These are phyloP conservation scores for Stegastes partitus DNA, from an alignment of 2,113 vertebrate species.

Conservation along the genomic window DNA sequence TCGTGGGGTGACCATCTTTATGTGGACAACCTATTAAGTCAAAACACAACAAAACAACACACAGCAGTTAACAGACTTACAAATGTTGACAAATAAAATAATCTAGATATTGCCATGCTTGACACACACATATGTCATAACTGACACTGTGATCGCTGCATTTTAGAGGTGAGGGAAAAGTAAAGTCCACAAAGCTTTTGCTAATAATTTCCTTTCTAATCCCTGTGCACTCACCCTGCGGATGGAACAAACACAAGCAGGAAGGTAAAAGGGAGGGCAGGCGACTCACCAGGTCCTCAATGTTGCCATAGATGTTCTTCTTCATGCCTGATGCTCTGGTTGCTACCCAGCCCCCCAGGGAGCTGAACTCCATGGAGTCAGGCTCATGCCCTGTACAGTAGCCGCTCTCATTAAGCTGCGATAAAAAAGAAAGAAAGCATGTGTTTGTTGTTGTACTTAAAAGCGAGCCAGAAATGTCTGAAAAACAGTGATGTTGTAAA, in stretches of 20 bases:
- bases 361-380: conserved; percentile 99
- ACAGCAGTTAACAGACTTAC: not conserved
- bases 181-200: conserved; percentile 23
- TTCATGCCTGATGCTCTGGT: conserved; percentile 99
- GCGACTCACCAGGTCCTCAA: conserved; percentile 94
- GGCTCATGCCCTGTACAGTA: conserved; percentile 99
- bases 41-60: conserved; percentile 8
- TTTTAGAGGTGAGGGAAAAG: conserved; percentile 15
- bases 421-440: conserved; percentile 45
- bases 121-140: not conserved
- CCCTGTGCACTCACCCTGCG: not conserved
- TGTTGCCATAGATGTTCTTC: conserved; percentile 99
- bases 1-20: conserved; percentile 98
- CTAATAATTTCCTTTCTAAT: conserved; percentile 42
- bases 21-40: conserved; percentile 91
- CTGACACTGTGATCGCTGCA: not conserved
- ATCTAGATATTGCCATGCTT: not conserved
- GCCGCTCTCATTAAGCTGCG: conserved; percentile 94
- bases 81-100: not conserved
- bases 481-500: conserved; percentile 52
- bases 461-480: conserved; percentile 41
- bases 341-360: conserved; percentile 97
- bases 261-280: not conserved
- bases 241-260: conserved; percentile 23
- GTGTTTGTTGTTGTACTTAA: conserved; percentile 34